Percentiles rank a stretch among this genome's conserved stretches.
phyloP scores from a whole-genome alignment of 2,113 vertebrate species.

The Seriola quinqueradiata region DNA sequence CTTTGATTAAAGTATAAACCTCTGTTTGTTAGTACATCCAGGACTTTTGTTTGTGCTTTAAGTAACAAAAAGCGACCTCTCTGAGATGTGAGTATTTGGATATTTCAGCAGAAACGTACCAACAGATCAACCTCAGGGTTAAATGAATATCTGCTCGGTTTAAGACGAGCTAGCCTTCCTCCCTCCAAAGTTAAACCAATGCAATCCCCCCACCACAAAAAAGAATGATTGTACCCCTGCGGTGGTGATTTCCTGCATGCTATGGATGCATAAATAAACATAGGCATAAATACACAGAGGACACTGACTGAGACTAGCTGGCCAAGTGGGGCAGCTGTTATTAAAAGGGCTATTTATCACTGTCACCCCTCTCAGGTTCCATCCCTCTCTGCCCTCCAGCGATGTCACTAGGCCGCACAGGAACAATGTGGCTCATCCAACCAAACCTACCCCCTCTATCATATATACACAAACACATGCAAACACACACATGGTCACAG shows the following conservation, averaged over 20 bases:
- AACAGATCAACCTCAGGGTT: slow-evolving; percentile 55
- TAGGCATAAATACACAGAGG: slow-evolving; percentile 88
- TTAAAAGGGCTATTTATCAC: slow-evolving; percentile 91
- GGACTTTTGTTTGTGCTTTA: not conserved
- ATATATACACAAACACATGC: slow-evolving; percentile 49
- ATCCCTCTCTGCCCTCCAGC: slow-evolving; percentile 85
- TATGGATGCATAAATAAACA: slow-evolving; percentile 89
- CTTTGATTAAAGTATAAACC: not conserved
- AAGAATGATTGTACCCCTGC: slow-evolving; percentile 85
- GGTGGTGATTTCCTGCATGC: slow-evolving; percentile 85
- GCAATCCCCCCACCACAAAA: slow-evolving; percentile 58
- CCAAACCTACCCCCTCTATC: slow-evolving; percentile 70
- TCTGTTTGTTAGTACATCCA: not conserved
- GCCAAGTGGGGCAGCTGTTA: slow-evolving; percentile 89
- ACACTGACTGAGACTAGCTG: slow-evolving; percentile 85
- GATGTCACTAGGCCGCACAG: slow-evolving; percentile 84
- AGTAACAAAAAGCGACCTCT: not conserved
- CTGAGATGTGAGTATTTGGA: slow-evolving; percentile 14
- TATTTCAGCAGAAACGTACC: slow-evolving; percentile 33
- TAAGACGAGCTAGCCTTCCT: slow-evolving; percentile 61
- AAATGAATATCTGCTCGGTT: slow-evolving; percentile 61
- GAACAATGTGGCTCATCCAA: slow-evolving; percentile 88
- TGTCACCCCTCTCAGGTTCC: slow-evolving; percentile 87
- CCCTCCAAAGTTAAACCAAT: slow-evolving; percentile 75
- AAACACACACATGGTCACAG: slow-evolving; percentile 47